Base-by-base conservation (phyloP, 2,113 vertebrate species). In the Leptobrachium ailaonicum region DNA sequence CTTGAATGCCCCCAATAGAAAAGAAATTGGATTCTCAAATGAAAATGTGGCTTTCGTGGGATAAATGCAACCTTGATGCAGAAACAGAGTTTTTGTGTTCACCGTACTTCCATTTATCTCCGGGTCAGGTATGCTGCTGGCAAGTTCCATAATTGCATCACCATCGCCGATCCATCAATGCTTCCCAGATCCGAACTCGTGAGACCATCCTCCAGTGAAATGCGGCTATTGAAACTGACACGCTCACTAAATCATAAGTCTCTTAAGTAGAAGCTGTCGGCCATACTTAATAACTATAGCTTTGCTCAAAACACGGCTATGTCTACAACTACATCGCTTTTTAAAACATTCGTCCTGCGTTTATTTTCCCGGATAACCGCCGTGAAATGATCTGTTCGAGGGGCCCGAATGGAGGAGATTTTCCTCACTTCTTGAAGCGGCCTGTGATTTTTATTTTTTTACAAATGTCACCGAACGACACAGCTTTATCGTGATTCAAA, bases 141-240 rank as follows among this genome's bases (percentile, higher is more conserved):
- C 82, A 82, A 45, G 71, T 68, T 47, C 71, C 64, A 66, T 82
- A 82, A 82, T 76, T 76, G 73, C 73, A 76, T 82, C 81, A 82
- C 62, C 71, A 73, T 78, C 58, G 54, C 42, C 43, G 64, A 78
- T 78, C 71, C 76, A 74, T 70, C 76, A 64, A 66, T 32, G 70
- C 66, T 68, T 12, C 58, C 41, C 53, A 74, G 62, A 82, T 70
- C 71, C 60, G 63, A 74, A 70, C 58, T 63, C 54, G 43, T 68
- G 58, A 67, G 64, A 74, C 71, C 71, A 2, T 80, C 64, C 60
- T 41, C 3, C 47, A 60, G 1, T 10, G 74, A 4, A 75, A 75
- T 77, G 13, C 66, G 11, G 70, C 10, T 79, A 79, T 63, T 69
- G 73, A 58, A 79, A 63, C 14, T 78, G 66, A 78, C 68, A 82